phyloP scores from a whole-genome alignment of 2,888 invertebrate species.

The Drosophila formosana region DNA sequence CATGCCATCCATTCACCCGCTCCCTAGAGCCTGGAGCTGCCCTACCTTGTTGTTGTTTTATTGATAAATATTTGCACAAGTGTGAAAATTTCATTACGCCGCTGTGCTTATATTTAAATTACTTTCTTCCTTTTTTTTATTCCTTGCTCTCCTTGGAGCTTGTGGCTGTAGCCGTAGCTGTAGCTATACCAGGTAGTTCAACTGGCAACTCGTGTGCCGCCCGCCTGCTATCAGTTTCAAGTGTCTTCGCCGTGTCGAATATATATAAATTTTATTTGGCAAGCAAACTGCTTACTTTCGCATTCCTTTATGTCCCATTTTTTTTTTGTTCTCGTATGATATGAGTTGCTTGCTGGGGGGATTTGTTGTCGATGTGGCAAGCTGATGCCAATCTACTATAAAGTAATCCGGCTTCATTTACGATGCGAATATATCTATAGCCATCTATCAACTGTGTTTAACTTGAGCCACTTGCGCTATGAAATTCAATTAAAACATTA shows the following conservation, averaged over 20 bases:
- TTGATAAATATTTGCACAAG: slow-evolving; percentile 83
- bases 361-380: slow-evolving; percentile 42
- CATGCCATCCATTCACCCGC: slow-evolving; percentile 6
- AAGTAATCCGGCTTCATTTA: slow-evolving; percentile 32
- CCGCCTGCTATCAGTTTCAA: slow-evolving; percentile 59
- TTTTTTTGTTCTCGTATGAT: slow-evolving; percentile 9
- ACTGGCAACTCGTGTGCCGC: slow-evolving; percentile 46
- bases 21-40: slow-evolving; percentile 31
- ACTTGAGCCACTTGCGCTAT: slow-evolving; percentile 3
- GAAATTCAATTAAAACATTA: slow-evolving; percentile 30
- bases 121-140: slow-evolving; percentile 59
- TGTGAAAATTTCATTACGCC: slow-evolving; percentile 82
- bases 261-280: slow-evolving; percentile 52
- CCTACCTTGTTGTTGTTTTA: slow-evolving; percentile 61
- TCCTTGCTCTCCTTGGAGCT: slow-evolving; percentile 9
- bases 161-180: too few relatives aligned
- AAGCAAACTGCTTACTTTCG: slow-evolving; percentile 57
- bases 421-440: neutral
- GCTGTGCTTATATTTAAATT: slow-evolving; percentile 82
- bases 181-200: slow-evolving; percentile 30
- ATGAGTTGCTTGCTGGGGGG: slow-evolving; percentile 50
- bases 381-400: slow-evolving; percentile 41
- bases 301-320: slow-evolving; percentile 53
- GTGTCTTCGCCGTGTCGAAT: slow-evolving; percentile 54
- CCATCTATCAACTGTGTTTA: neutral